phyloP scores from a whole-genome alignment of 1,140 invertebrate species.

The Propsilocerus akamusi region DNA sequence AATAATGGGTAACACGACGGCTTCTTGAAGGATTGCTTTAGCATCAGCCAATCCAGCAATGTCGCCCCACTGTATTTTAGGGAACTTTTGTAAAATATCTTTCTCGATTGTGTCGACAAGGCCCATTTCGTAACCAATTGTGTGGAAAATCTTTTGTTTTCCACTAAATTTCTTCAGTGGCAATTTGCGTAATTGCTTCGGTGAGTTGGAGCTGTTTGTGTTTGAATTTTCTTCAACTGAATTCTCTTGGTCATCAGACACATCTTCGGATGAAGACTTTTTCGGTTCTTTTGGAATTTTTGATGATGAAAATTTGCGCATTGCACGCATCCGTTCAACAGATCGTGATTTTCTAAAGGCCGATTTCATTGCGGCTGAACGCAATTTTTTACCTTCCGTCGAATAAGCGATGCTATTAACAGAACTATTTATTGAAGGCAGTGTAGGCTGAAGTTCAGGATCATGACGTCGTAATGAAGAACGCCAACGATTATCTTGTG shows the following conservation, averaged over 20 bases:
- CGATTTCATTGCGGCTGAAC: constrained; percentile 13
- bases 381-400: constrained; percentile 13
- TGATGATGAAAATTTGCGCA: constrained; percentile 13
- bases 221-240: constrained; percentile 22
- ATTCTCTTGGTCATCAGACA: constrained; percentile 23
- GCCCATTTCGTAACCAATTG: constrained; percentile 55
- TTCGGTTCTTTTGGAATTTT: constrained; percentile 15
- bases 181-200: constrained; percentile 10
- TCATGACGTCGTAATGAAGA: constrained; percentile 37
- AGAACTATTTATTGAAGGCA: constrained; percentile 33
- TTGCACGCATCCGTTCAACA: constrained; percentile 27
- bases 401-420: constrained; percentile 8
- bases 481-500: constrained; percentile 21
- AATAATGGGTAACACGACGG: constrained; percentile 89
- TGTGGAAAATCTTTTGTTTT: constrained; percentile 51
- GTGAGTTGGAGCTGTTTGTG: constrained; percentile 13
- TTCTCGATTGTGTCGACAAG: constrained; percentile 70
- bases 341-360: constrained; percentile 29
- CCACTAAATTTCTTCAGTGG: constrained; percentile 14
- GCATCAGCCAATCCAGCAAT: constrained; percentile 93
- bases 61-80: constrained; percentile 90
- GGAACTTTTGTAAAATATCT: constrained; percentile 93
- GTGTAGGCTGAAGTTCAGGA: constrained; percentile 40
- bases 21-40: constrained; percentile 89
- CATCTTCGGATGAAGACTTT: constrained; percentile 20